Evolutionary conservation across 2,888 invertebrate species (phyloP).

Genomic region (Biston stratarius): DNA sequence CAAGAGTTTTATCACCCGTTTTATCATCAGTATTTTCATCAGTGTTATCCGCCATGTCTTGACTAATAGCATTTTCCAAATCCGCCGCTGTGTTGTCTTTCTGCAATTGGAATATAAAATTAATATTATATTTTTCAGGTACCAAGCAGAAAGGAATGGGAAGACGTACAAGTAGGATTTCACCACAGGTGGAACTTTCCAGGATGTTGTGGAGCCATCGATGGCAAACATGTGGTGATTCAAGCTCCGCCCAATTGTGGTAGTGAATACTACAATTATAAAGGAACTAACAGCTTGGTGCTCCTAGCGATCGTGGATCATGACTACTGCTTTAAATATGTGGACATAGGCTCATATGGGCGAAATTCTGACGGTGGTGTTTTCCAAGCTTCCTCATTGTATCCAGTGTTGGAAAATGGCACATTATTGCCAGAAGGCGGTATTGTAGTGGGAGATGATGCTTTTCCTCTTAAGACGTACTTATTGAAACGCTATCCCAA

Average conservation of each 20-base stretch:
- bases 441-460: not conserved
- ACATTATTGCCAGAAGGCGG: slow-evolving; percentile 25
- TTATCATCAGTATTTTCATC: no score
- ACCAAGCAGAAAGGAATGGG: slow-evolving; percentile 17
- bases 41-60: no score
- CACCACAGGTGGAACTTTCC: slow-evolving; percentile 36
- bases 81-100: no score
- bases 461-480: not conserved
- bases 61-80: no score
- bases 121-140: slow-evolving; percentile 1
- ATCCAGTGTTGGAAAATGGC: slow-evolving; percentile 21
- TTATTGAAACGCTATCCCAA: not conserved
- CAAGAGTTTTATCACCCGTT: no score
- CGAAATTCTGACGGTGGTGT: slow-evolving; percentile 24
- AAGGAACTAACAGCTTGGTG: slow-evolving; percentile 30
- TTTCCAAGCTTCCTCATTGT: slow-evolving; percentile 10
- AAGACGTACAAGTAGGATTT: slow-evolving; percentile 34
- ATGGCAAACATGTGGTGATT: slow-evolving; percentile 25
- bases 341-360: slow-evolving; percentile 24
- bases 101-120: not conserved
- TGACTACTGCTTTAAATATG: not conserved
- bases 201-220: slow-evolving; percentile 23
- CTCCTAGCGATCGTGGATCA: slow-evolving; percentile 9
- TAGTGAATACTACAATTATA: slow-evolving; percentile 27
- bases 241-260: slow-evolving; percentile 26